Evolutionary conservation across 1,140 invertebrate species (phyloP), one percentile per base, ranked within the genome.

Genomic region (Drosophila pallidifrons): DNA sequence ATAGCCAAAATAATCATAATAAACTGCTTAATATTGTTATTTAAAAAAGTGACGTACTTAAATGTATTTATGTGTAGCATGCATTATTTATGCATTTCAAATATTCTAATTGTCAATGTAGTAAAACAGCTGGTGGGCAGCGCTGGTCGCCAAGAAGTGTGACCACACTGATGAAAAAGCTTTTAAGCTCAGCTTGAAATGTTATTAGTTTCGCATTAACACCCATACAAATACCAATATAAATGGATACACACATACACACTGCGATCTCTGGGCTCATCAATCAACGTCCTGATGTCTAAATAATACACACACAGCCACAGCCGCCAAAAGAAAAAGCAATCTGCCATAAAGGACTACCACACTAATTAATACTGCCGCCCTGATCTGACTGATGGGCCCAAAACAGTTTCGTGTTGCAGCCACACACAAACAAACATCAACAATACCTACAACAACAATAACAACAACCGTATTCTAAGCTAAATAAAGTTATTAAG

Each of bases 401-500:
- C 11, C 11, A 35, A 72, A 68, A 79, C 52, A 51, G 73, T 70
- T 74, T 81, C 79, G 74, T 81, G 63, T 51, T 77, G 16, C 43
- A 80, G 67, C 81, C 76, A 79, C 67, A 79, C 75, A 82, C 66
- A 65, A 68, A 55, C 63, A 71, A 66, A 60, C 47, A 71, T 46
- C 65, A 47, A 61, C 49, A 59, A 30, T 28, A 47, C 20, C 16
- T 64, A 38, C 46, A 60, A 11, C 35, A 72, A 58, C 75, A 59
- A n/a, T 30, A 54, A 55, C 52, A 52, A 38, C 35, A 77, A 65
- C 59, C 49, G 46, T 28, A 63, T 59, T 87, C 80, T 87, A 89
- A 89, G 80, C 80, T 89, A 88, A 88, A 88, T 89, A 89, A 88
- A 88, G 83, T 88, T 88, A 88, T 88, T 88, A 88, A 88, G 81